A percentile compares a stretch with the other conserved stretches of the same genome.
Conservation (phyloP, 2,113 vertebrate genomes). For the Blennius ocellaris region DNA sequence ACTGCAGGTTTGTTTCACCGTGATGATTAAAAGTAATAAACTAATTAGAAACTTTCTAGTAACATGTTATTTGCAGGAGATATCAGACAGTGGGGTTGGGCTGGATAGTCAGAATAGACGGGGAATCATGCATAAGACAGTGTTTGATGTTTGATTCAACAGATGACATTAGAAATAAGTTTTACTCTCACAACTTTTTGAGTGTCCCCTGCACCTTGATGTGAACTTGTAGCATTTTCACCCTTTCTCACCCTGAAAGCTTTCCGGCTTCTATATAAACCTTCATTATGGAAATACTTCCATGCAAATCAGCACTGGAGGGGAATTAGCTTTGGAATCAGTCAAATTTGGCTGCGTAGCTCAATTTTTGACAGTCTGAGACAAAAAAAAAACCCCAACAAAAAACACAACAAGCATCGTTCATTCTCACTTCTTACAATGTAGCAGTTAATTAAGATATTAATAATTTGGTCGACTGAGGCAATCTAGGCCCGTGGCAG, state of each 20-base stretch:
- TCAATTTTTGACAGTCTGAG: slow-evolving; percentile 32
- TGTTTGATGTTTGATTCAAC: slow-evolving; percentile 4
- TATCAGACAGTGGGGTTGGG: too few species aligned
- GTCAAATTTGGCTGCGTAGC: slow-evolving; percentile 46
- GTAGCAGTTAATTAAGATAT: slow-evolving; percentile 60
- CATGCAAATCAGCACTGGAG: slow-evolving; percentile 38
- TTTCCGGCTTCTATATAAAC: slow-evolving; percentile 15
- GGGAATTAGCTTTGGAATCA: slow-evolving; percentile 51
- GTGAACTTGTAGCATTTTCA: neutral
- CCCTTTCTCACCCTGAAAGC: slow-evolving; percentile 25
- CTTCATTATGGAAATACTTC: slow-evolving; percentile 57
- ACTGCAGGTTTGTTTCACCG: too few species aligned
- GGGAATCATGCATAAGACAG: too few species aligned
- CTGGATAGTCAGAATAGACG: too few species aligned
- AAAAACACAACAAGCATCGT: slow-evolving; percentile 39
- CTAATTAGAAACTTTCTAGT: too few species aligned
- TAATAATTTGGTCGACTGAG: slow-evolving; percentile 44
- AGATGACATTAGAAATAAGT: slow-evolving; percentile 1
- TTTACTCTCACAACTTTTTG: neutral
- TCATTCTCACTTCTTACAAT: slow-evolving; percentile 40
- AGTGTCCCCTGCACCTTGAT: neutral
- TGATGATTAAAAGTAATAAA: too few species aligned
- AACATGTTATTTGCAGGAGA: too few species aligned
- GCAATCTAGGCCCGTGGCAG: slow-evolving; percentile 26
- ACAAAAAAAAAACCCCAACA: neutral